phyloP scores from a whole-genome alignment of 1,140 invertebrate genomes.

The Latrodectus geometricus region DNA sequence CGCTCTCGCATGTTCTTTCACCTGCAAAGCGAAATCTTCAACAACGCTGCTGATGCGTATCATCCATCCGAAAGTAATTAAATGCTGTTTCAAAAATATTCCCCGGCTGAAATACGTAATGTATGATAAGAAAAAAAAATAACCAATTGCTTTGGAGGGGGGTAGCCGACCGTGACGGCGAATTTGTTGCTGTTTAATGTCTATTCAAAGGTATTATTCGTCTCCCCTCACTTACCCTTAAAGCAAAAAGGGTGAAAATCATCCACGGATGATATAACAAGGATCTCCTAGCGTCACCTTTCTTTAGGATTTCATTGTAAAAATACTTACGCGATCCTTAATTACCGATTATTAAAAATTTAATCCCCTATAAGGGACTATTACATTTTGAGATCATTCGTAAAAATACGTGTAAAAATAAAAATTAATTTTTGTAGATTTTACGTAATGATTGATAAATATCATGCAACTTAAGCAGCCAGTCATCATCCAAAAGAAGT shows the following conservation, averaged over 20 bases:
- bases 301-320: not conserved
- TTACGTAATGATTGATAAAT: too few relatives aligned
- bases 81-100: constrained; percentile 12
- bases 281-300: constrained; percentile 4
- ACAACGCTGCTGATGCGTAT: not conserved
- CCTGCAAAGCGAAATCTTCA: not conserved
- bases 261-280: constrained; percentile 32
- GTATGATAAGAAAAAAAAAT: not conserved
- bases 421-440: too few relatives aligned
- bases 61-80: constrained; percentile 16
- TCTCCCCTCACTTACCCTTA: constrained; percentile 25
- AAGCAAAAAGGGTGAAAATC: constrained; percentile 10
- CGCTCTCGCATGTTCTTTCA: not conserved
- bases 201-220: constrained; percentile 15
- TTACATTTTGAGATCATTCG: not conserved
- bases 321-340: not conserved
- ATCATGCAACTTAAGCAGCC: too few relatives aligned
- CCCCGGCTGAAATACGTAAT: not conserved
- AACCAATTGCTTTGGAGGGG: not conserved
- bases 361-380: not conserved
- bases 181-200: constrained; percentile 8
- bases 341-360: not conserved
- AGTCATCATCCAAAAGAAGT: too few relatives aligned
- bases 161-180: not conserved
- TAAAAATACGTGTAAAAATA: too few relatives aligned